phyloP scores from a whole-genome alignment of 2,797 vertebrate species.

The Peromyscus eremicus region DNA sequence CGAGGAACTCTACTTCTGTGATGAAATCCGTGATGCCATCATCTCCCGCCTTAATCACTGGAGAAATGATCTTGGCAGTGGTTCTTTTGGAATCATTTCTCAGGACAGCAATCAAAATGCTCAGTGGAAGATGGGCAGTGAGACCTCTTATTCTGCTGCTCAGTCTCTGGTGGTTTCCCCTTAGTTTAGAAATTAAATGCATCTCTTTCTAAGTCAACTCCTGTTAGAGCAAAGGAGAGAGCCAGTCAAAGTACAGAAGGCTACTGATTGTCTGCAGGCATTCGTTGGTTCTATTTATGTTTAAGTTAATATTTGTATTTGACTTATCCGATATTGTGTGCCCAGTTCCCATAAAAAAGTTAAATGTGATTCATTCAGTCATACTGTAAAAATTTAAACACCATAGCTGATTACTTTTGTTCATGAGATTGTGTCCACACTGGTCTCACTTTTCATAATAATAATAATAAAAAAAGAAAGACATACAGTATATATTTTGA shows the following conservation, averaged over 20 bases:
- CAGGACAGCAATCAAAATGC: neutral
- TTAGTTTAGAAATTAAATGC: neutral
- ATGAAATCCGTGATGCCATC: neutral
- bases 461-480: neutral
- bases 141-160: neutral
- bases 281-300: neutral
- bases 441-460: neutral
- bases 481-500: neutral
- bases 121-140: neutral
- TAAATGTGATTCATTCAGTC: neutral
- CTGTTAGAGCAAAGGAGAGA: neutral
- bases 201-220: neutral
- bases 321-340: neutral
- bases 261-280: neutral
- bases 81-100: constrained; percentile 25
- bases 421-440: neutral
- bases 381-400: neutral
- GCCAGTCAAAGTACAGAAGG: neutral
- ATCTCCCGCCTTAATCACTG: neutral
- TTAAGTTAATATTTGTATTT: neutral
- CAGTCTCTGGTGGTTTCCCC: neutral
- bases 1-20: neutral
- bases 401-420: neutral
- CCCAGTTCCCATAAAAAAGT: neutral
- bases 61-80: constrained; percentile 2